Evolutionary conservation across 2,888 invertebrate species (phyloP).

Genomic region (Laothoe populi): DNA sequence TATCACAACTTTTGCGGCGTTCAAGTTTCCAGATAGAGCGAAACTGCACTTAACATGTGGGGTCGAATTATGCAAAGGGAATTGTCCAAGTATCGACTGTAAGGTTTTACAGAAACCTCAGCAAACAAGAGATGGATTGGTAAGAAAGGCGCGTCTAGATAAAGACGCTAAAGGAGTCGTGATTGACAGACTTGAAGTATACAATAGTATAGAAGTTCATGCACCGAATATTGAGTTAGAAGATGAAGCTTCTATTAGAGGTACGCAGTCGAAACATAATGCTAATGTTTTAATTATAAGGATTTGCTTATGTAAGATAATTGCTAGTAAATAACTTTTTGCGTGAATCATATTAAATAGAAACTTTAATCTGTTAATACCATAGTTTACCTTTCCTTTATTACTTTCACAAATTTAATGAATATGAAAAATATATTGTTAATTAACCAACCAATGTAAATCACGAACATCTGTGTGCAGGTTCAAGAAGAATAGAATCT

Average conservation of each 20-base stretch:
- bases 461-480: slow-evolving; percentile 47
- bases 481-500: slow-evolving; percentile 74
- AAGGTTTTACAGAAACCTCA: slow-evolving; percentile 73
- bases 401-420: no score
- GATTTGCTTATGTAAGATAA: no score
- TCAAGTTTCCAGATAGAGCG: slow-evolving; percentile 92
- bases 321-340: background rate
- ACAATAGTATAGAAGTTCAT: slow-evolving; percentile 91
- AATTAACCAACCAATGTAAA: no score
- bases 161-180: slow-evolving; percentile 84
- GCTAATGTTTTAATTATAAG: background rate
- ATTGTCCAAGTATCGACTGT: slow-evolving; percentile 87
- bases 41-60: slow-evolving; percentile 91
- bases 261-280: slow-evolving; percentile 42
- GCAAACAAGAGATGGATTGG: slow-evolving; percentile 73
- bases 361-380: no score
- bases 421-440: no score
- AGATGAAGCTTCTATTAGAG: slow-evolving; percentile 82
- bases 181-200: slow-evolving; percentile 89
- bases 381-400: no score
- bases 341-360: no score
- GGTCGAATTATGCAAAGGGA: slow-evolving; percentile 90
- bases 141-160: slow-evolving; percentile 75
- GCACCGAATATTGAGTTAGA: slow-evolving; percentile 91
- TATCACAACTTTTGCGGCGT: slow-evolving; percentile 89